These are phyloP conservation scores for Augiades crinisus DNA, from an alignment of 2,888 invertebrate species.

Conservation along the genomic window DNA sequence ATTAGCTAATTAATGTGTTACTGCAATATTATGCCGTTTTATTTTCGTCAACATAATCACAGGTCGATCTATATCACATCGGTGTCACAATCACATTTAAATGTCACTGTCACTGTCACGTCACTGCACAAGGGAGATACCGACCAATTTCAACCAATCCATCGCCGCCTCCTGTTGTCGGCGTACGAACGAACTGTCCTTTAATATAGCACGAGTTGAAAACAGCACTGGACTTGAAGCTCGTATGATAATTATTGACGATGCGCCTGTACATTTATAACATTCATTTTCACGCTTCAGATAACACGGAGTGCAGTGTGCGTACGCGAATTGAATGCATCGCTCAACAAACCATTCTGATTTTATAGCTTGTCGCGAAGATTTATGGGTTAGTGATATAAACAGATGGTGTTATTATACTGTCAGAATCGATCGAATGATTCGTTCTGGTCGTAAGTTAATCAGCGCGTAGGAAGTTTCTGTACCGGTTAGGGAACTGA, in stretches of 20 bases:
- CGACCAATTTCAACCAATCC: constrained; percentile 81
- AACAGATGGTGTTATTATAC: not conserved
- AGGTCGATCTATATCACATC: not conserved
- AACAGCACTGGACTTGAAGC: constrained; percentile 66
- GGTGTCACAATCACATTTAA: constrained; percentile 8
- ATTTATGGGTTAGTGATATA: not conserved
- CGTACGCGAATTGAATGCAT: constrained; percentile 4
- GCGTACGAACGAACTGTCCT: constrained; percentile 39
- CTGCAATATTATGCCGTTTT: too few relatives aligned
- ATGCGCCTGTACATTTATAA: constrained; percentile 76
- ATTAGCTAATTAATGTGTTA: too few relatives aligned
- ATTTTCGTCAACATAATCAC: too few relatives aligned
- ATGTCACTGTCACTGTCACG: constrained; percentile 28
- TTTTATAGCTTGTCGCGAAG: not conserved
- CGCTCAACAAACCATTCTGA: not conserved
- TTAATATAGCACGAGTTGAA: constrained; percentile 44
- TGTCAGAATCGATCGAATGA: too few relatives aligned
- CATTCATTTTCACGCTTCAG: constrained; percentile 81
- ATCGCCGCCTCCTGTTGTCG: constrained; percentile 54
- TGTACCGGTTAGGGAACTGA: too few relatives aligned
- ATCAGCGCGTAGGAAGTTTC: too few relatives aligned
- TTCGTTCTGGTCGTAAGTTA: too few relatives aligned
- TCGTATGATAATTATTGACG: constrained; percentile 71
- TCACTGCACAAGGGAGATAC: constrained; percentile 48
- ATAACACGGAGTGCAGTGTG: constrained; percentile 41